A percentile compares a stretch with the other conserved stretches of the same genome.
phyloP scores from a whole-genome alignment of 2,113 vertebrate genomes.

The Pedetes capensis region DNA sequence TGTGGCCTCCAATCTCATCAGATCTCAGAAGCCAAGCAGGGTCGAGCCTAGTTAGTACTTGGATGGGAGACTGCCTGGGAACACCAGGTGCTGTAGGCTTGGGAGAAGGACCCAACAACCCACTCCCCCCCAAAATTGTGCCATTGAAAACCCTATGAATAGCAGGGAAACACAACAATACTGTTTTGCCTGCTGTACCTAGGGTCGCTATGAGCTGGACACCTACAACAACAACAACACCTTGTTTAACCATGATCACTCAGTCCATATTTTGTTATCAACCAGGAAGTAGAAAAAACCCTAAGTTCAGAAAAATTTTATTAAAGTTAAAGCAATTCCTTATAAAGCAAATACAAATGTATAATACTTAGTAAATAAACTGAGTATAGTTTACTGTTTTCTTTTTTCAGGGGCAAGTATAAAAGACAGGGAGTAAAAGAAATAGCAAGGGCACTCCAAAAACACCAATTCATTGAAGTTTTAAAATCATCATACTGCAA shows the following conservation, averaged over 20 bases:
- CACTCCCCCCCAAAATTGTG: too few species aligned
- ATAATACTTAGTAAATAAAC: background rate
- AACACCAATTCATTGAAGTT: conserved; percentile 32
- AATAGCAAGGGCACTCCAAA: background rate
- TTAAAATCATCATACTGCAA: conserved; percentile 9
- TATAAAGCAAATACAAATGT: background rate
- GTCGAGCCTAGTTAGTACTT: too few species aligned
- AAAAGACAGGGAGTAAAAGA: background rate
- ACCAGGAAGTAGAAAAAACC: background rate
- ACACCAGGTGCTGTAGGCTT: too few species aligned
- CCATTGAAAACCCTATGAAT: too few species aligned
- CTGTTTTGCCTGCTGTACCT: too few species aligned
- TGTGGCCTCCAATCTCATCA: too few species aligned
- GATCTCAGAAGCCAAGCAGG: too few species aligned
- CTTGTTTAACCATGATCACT: background rate
- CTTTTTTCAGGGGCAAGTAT: background rate
- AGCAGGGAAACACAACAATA: too few species aligned
- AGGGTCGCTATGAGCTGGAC: too few species aligned
- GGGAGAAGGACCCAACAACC: too few species aligned
- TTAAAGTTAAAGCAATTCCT: background rate
- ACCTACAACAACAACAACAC: too few species aligned
- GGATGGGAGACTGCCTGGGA: too few species aligned
- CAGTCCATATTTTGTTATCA: background rate
- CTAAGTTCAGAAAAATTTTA: background rate
- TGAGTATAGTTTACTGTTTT: background rate